These are phyloP conservation scores for Acanthurus lineatus DNA, from an alignment of 2,797 vertebrate species.

Conservation along the genomic window DNA sequence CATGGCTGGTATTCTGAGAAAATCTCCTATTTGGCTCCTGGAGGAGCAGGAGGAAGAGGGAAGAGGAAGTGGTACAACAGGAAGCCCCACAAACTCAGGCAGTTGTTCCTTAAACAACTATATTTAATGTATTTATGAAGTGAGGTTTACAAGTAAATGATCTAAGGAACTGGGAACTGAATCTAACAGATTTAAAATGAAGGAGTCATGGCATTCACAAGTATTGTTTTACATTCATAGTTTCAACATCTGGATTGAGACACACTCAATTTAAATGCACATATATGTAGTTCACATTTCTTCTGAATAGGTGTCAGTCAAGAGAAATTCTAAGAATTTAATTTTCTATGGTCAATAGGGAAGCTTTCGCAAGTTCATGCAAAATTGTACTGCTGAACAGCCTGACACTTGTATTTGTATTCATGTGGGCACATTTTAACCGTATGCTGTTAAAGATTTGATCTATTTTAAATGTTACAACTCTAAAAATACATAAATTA, in stretches of 20 bases:
- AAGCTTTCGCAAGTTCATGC: neutral
- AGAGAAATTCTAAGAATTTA: neutral
- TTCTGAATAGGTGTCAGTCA: neutral
- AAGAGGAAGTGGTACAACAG: slow-evolving; percentile 42
- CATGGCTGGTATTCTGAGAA: slow-evolving; percentile 75
- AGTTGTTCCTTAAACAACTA: slow-evolving; percentile 17
- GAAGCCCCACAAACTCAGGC: slow-evolving; percentile 36
- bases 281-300: neutral
- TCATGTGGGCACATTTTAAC: neutral
- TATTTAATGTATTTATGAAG: slow-evolving; percentile 52
- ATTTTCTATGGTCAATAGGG: too few relatives aligned
- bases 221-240: neutral
- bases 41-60: slow-evolving; percentile 56
- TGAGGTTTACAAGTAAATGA: slow-evolving; percentile 14
- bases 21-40: slow-evolving; percentile 69
- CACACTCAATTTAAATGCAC: neutral
- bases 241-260: neutral
- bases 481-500: neutral
- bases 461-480: neutral
- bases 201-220: neutral
- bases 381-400: slow-evolving; percentile 5
- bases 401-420: neutral
- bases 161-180: neutral
- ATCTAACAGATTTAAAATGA: slow-evolving; percentile 15
- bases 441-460: neutral